Conservation (phyloP, 2,888 invertebrate genomes). For the Torymus aiolomorphi region DNA sequence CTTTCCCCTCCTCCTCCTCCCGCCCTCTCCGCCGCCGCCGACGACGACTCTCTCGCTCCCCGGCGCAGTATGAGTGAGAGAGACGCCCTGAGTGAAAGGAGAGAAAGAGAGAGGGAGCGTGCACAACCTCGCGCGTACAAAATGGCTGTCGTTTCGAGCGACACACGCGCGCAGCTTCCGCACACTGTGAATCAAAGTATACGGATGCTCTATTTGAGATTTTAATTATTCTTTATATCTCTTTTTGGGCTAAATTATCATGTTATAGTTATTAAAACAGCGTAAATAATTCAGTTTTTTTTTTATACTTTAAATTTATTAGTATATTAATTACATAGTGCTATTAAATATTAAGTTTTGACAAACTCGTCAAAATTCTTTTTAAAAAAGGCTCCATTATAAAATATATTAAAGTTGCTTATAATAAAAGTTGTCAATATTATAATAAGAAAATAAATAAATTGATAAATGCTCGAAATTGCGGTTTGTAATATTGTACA, state of each 20-base stretch:
- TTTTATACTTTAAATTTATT: no score
- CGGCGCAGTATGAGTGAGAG: slow-evolving; percentile 4
- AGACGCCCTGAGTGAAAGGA: slow-evolving; percentile 58
- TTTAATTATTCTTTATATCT: background rate
- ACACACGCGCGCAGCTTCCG: background rate
- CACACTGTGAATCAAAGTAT: background rate
- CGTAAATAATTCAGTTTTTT: no score
- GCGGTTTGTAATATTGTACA: no score
- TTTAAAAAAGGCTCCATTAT: no score
- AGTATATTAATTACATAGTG: no score
- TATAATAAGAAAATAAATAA: no score
- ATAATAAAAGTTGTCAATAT: no score
- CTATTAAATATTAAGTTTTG: no score
- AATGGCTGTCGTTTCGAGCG: slow-evolving; percentile 45
- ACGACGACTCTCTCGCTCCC: slow-evolving; percentile 10
- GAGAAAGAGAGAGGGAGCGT: slow-evolving; percentile 54
- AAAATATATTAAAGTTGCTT: no score
- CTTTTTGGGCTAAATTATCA: background rate
- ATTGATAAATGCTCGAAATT: no score
- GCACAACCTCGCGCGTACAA: slow-evolving; percentile 40
- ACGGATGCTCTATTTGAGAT: background rate
- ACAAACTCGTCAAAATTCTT: no score
- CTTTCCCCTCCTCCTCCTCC: background rate
- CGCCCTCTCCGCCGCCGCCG: background rate
- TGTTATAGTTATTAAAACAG: no score